phyloP scores from a whole-genome alignment of 2,113 vertebrate genomes.

The Scalopus aquaticus region DNA sequence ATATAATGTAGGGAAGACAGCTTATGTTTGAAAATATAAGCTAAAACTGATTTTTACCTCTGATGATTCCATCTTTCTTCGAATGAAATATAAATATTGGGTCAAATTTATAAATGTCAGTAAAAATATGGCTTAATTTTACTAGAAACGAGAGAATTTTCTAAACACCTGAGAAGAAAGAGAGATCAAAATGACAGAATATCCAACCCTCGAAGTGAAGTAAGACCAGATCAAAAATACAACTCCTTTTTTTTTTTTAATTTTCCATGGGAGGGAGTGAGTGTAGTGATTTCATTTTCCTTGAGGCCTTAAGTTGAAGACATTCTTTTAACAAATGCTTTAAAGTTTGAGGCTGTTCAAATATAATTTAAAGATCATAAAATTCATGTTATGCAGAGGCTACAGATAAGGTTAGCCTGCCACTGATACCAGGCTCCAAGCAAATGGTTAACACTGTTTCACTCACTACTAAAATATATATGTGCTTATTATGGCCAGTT shows the following conservation, averaged over 20 bases:
- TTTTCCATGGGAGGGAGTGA: neutral
- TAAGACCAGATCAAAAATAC: neutral
- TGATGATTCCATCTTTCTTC: neutral
- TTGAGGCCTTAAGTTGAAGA: slow-evolving; percentile 32
- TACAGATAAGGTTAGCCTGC: neutral
- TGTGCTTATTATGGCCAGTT: neutral
- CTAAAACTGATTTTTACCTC: neutral
- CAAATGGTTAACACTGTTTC: neutral
- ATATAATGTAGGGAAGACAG: neutral
- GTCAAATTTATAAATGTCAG: neutral
- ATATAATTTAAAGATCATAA: slow-evolving; percentile 56
- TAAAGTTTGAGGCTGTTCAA: slow-evolving; percentile 32
- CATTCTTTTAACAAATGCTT: slow-evolving; percentile 49
- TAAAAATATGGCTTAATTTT: slow-evolving; percentile 31
- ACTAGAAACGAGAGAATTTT: slow-evolving; percentile 49
- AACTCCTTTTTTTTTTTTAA: neutral
- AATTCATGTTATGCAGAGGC: slow-evolving; percentile 30
- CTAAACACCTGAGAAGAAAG: slow-evolving; percentile 55
- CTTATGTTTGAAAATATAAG: neutral
- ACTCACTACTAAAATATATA: neutral
- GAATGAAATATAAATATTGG: slow-evolving; percentile 27
- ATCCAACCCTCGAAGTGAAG: slow-evolving; percentile 1
- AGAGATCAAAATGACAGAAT: slow-evolving; percentile 62
- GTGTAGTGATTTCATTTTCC: neutral
- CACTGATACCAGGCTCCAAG: neutral